Evolutionary conservation across 2,113 vertebrate species (phyloP), one percentile per base, ranked within the genome.

Genomic region (Periophthalmodon schlosseri): DNA sequence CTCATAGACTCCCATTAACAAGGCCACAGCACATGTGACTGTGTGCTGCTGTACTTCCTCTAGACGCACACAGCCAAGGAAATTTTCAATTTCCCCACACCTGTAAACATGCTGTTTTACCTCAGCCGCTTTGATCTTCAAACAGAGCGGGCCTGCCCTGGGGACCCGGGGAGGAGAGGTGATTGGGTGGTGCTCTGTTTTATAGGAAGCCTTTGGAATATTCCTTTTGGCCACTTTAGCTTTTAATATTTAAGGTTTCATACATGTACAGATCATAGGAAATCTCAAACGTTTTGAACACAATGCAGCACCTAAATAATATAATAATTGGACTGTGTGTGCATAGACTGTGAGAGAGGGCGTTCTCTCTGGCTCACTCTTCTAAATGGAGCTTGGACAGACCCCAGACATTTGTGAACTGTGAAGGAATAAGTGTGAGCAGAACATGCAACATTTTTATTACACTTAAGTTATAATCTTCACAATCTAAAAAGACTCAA

Each of bases 81-180:
- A 84, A 88, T 87, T 82, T 91, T 90, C 86, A 90, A 92, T 92
- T 93, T 92, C 87, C 87, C 72, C 54, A 78, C 89, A 92, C 90
- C 85, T 92, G 88, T 90, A 90, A 90, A 91, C 85, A 81, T 81
- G 85, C 84, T 85, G 86, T 87, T 89, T 88, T 77, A 89, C 79
- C 86, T 82, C 76, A 15, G 77, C 73, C 39, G 18, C 84, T 91
- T 91, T 93, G 84, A 91, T 90, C 84, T 90, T 91, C 88, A 88
- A 89, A 91, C 87, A 86, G 81, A 76, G 72, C 86, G 78, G 85
- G 79, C 80, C 44, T 78, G 87, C 85, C 87, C 86, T 47, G 68
- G 73, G 88, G 87, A 83, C 80, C 18, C 76, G 0, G 60, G 63
- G 75, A 34, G 72, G 69, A 83, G 78, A 86, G 88, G 75, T 87